A percentile compares a stretch with the other conserved stretches of the same genome.
Conservation (phyloP, 2,113 vertebrate genomes). For the Centropus unirufus region DNA sequence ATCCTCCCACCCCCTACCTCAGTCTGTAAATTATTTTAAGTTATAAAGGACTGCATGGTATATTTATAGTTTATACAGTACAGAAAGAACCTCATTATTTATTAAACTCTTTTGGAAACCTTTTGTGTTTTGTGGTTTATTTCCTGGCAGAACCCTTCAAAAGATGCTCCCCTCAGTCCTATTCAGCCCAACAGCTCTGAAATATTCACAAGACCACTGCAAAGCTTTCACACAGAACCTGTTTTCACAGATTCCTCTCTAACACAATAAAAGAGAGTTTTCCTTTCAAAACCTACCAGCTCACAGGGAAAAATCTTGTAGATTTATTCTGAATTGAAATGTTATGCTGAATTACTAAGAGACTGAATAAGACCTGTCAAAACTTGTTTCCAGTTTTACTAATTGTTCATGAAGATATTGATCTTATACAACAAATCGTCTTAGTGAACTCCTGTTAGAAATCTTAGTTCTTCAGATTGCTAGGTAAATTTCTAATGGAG, state of each 20-base stretch:
- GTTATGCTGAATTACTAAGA: neutral
- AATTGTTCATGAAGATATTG: neutral
- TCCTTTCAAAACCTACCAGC: neutral
- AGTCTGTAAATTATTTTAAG: constrained; percentile 98
- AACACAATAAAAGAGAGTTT: neutral
- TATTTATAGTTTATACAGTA: constrained; percentile 99
- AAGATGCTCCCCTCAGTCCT: neutral
- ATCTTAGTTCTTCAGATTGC: neutral
- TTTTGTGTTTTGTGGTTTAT: neutral
- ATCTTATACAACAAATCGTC: neutral
- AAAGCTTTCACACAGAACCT: neutral
- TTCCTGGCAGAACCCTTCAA: neutral
- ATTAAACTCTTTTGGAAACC: constrained; percentile 85
- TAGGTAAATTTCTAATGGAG: neutral
- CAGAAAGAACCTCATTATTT: constrained; percentile 84
- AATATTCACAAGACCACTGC: neutral
- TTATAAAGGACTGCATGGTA: constrained; percentile 97
- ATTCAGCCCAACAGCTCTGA: neutral
- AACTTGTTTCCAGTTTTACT: neutral
- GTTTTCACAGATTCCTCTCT: neutral
- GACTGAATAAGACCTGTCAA: neutral
- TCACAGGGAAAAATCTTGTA: neutral
- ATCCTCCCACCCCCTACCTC: constrained; percentile 89
- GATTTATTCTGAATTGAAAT: neutral
- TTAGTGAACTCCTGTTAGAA: neutral